Evolutionary conservation across 1,140 invertebrate species (phyloP).

Genomic region (Trissolcus basalis): DNA sequence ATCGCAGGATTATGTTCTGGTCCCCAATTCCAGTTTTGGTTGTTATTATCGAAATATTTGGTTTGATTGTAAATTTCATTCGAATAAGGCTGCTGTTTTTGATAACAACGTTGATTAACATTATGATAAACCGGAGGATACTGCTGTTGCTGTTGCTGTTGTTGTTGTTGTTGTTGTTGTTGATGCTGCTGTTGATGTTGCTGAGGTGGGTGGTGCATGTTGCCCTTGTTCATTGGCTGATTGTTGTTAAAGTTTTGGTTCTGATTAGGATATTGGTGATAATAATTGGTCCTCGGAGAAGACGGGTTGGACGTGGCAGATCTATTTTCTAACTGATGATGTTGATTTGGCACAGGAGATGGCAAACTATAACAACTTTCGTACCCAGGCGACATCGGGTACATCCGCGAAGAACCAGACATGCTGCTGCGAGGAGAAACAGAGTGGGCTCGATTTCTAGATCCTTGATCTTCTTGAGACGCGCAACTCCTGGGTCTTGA

Average conservation of each 20-base stretch:
- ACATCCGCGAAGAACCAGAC: conserved; percentile 59
- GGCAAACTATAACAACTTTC: conserved; percentile 62
- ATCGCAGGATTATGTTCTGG: conserved; percentile 44
- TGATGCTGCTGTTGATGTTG: conserved; percentile 8
- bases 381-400: conserved; percentile 65
- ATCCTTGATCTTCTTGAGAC: conserved; percentile 70
- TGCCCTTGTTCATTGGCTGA: conserved; percentile 45
- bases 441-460: conserved; percentile 65
- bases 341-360: conserved; percentile 60
- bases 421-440: conserved; percentile 67
- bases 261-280: conserved; percentile 49
- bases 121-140: conserved; percentile 11
- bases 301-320: conserved; percentile 58
- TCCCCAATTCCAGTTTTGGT: conserved; percentile 36
- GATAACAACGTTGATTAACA: conserved; percentile 32
- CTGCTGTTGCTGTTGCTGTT: conserved; percentile 11
- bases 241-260: conserved; percentile 8
- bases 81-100: conserved; percentile 18
- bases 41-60: conserved; percentile 34
- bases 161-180: conserved; percentile 9
- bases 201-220: conserved; percentile 14
- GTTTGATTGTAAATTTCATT: conserved; percentile 16
- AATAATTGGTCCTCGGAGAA: conserved; percentile 62
- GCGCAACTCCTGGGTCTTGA: conserved; percentile 68
- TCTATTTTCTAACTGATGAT: conserved; percentile 62